Evolutionary conservation across 2,888 invertebrate genomes (phyloP), one percentile per base, ranked within the genome.

Genomic region (Scaptomyza caliginosa): DNA sequence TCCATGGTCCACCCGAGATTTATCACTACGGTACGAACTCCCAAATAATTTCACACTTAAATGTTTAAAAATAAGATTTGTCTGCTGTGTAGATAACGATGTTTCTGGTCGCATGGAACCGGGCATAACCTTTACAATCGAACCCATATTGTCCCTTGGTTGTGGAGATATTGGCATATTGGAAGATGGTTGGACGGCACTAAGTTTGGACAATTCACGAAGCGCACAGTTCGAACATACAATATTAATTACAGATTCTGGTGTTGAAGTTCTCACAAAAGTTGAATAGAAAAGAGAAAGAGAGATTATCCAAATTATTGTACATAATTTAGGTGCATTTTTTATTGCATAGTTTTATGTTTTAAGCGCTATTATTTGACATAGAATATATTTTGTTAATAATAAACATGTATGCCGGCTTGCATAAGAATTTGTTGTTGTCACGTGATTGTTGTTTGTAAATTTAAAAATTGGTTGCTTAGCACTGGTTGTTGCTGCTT

Each of bases 41-140:
- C 3, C n/a, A 11, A 23, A 7, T 5, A 17, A 5, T 4, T 23
- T 4, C 16, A 11, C 11, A 38, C 10, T 6, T n/a, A n/a, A 1
- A 17, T 5, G 3, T 7, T 17, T 32, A 1, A 5, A 17, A 2
- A 11, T 17, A 43, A n/a, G 3, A 10, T 43, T 0, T n/a, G 6
- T 11, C 4, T 11, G n/a, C 8, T 28, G 28, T 43, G 16, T 39
- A 95, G 96, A 92, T 72, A 95, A 96, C 86, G 88, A 93, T 50
- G 92, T 93, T 75, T 93, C 93, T 0, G 96, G 95, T 0, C 86
- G 90, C 46, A 98, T 98, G 98, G 89, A 93, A 76, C 91, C 95
- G 3, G 97, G 97, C n/a, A 98, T 98, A 96, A 96, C 96, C 0
- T 98, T 99, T 88, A 99, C 98, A 0, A 96, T 99, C 82, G 98